phyloP scores from a whole-genome alignment of 1,140 invertebrate genomes.

The Mizuhopecten yessoensis region DNA sequence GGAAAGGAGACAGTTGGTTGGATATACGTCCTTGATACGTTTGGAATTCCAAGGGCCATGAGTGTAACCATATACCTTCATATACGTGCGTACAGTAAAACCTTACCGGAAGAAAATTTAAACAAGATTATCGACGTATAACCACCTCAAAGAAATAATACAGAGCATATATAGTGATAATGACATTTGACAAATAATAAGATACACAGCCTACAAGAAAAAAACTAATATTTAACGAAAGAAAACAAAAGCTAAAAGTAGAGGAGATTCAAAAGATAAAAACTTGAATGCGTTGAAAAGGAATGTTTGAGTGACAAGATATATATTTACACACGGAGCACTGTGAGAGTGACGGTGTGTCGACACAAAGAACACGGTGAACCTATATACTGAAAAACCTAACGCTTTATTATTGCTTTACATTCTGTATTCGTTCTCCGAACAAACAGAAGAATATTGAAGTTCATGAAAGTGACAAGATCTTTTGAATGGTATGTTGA shows the following conservation, averaged over 20 bases:
- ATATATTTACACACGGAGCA: not conserved
- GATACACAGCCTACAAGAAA: not conserved
- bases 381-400: not conserved
- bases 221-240: not conserved
- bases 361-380: not conserved
- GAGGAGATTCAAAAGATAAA: not conserved
- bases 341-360: not conserved
- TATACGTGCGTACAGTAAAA: not conserved
- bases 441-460: slow-evolving; percentile 17
- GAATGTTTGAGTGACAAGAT: not conserved
- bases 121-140: not conserved
- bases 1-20: not conserved
- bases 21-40: not conserved
- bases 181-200: not conserved
- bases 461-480: not conserved
- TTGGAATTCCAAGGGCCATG: not conserved
- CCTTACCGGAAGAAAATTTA: not conserved
- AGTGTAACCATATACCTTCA: not conserved
- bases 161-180: no score
- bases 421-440: not conserved
- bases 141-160: not conserved
- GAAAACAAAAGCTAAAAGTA: not conserved
- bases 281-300: not conserved
- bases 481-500: not conserved
- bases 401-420: not conserved